phyloP scores from a whole-genome alignment of 1,140 invertebrate genomes.

The Andrena cerasifolii region DNA sequence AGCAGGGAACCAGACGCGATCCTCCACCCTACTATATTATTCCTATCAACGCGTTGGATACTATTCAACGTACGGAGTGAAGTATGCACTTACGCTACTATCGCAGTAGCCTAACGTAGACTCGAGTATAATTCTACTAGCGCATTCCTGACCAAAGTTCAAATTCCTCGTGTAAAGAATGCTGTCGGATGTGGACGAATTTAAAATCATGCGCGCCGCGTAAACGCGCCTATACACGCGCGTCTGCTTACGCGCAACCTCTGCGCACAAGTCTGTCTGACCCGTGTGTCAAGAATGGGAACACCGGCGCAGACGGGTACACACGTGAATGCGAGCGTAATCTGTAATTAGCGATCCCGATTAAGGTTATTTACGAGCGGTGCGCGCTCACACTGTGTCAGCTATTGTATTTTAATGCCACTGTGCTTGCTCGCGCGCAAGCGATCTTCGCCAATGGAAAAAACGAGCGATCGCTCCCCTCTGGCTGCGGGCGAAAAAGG shows the following conservation, averaged over 20 bases:
- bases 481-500: conserved; percentile 58
- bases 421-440: conserved; percentile 31
- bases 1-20: no score
- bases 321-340: conserved; percentile 73
- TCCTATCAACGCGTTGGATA: no score
- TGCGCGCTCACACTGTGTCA: conserved; percentile 77
- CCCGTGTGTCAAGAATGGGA: conserved; percentile 74
- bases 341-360: conserved; percentile 82
- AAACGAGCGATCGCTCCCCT: conserved; percentile 43
- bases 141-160: neutral
- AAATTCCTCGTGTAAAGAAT: neutral
- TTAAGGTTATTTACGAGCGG: conserved; percentile 82
- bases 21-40: no score
- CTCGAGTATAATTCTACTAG: conserved; percentile 58
- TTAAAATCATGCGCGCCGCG: neutral
- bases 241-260: neutral
- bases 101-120: neutral
- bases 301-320: conserved; percentile 69
- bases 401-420: conserved; percentile 82
- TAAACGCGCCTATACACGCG: conserved; percentile 1
- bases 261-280: conserved; percentile 67
- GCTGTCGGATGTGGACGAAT: no score
- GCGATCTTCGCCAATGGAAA: conserved; percentile 64
- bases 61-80: no score
- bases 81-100: neutral